Base-by-base conservation (phyloP, 2,888 invertebrate species). In the Netelia fuscicornis region DNA sequence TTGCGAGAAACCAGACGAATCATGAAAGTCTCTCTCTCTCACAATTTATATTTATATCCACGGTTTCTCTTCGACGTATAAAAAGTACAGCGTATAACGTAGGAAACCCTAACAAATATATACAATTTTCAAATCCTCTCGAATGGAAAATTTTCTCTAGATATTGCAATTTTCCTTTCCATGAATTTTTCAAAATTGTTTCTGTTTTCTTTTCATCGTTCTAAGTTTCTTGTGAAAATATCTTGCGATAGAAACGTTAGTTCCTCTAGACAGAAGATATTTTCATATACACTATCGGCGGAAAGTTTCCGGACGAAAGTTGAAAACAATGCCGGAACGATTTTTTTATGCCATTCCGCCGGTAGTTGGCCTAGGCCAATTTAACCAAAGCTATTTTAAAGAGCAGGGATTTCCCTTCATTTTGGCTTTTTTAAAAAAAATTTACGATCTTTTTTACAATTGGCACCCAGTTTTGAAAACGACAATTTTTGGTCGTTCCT, bases 1-100 rank as follows among this genome's bases (percentile, higher is more conserved):
- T 56, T 67, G 64, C 20, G 74, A 23, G 52, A 82, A 71, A 58
- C 37, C 48, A 77, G 77, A 65, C 23, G 71, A 65, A 76, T 82
- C 56, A 48, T 44, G 56, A 13, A 5, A 48, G 23, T 62, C 64
- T 48, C 48, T 23, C 20, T 17, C 6, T 30, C 37, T 79, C 64
- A 25, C 76, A 65, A 71, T 82, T 82, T 76, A 70, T 48, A 71
- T 70, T 70, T 62, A 56, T 54, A 62, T 60, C 48, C 23, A 23
- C 60, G 20, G 13, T 62, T 44, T 64, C 37, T 11, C 8, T 54
- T 13, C 42, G 44, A 25, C 64, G 25, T 64, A 70, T 71, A 64
- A 64, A 64, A 65, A 71, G 64, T 48, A 13, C 37, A 37, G 25
- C 25, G 8, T 23, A 58, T 20, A 58, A 58, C 58, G 17, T 58